Evolutionary conservation across 2,113 vertebrate genomes (phyloP).

Genomic region (Indicator indicator): DNA sequence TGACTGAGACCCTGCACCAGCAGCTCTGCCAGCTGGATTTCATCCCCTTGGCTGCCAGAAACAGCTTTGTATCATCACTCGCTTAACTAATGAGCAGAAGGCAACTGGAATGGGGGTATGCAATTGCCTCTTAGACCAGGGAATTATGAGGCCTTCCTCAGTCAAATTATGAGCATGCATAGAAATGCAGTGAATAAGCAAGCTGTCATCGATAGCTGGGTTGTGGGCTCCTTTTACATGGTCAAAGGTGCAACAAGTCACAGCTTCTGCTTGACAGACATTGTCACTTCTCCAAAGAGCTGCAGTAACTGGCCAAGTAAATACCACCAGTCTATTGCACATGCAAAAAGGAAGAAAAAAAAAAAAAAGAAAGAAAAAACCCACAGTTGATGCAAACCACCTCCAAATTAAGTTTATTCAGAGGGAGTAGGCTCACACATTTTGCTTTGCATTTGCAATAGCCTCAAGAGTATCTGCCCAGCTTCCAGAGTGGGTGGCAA

Average conservation of each 20-base stretch:
- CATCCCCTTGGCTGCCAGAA: slow-evolving; percentile 26
- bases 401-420: neutral
- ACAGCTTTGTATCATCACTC: slow-evolving; percentile 41
- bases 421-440: neutral
- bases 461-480: neutral
- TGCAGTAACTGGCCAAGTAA: neutral
- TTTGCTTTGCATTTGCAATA: neutral
- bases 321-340: neutral
- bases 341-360: accelerated
- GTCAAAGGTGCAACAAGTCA: neutral
- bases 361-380: no score
- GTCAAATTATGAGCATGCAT: neutral
- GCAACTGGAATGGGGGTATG: neutral
- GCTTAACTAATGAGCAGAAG: neutral
- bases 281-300: neutral
- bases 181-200: neutral
- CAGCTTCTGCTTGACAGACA: neutral
- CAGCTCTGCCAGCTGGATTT: neutral
- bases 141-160: neutral
- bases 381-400: neutral
- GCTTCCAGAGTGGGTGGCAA: neutral
- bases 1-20: neutral
- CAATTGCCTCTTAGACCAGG: neutral
- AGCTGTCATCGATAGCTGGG: accelerated
- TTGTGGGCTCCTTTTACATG: neutral